Evolutionary conservation across 2,888 invertebrate genomes (phyloP).

Genomic region (Drosophila helvetica): DNA sequence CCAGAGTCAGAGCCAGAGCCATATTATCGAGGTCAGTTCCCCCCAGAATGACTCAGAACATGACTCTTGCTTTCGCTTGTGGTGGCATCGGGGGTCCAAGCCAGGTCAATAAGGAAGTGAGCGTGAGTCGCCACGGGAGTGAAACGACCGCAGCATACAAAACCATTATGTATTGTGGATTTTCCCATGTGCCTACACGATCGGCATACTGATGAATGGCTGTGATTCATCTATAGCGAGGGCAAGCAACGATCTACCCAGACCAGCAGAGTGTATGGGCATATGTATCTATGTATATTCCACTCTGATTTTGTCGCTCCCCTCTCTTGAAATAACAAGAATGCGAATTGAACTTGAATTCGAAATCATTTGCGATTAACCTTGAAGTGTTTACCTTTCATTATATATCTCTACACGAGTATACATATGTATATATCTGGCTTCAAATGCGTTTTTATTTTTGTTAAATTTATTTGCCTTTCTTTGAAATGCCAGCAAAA

Average conservation of each 20-base stretch:
- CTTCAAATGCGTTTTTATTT: slow-evolving; percentile 19
- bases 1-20: neutral
- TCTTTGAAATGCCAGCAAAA: slow-evolving; percentile 50
- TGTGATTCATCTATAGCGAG: slow-evolving; percentile 18
- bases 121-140: slow-evolving; percentile 10
- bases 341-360: slow-evolving; percentile 75
- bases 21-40: slow-evolving; percentile 49
- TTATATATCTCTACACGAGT: slow-evolving; percentile 3
- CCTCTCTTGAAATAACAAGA: slow-evolving; percentile 44
- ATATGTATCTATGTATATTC: slow-evolving; percentile 1
- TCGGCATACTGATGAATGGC: slow-evolving; percentile 18
- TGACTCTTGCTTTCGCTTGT: slow-evolving; percentile 40
- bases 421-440: slow-evolving; percentile 23
- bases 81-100: neutral
- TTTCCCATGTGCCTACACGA: slow-evolving; percentile 35
- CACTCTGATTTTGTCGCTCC: neutral
- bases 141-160: slow-evolving; percentile 22
- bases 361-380: slow-evolving; percentile 47
- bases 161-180: slow-evolving; percentile 4
- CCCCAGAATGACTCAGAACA: slow-evolving; percentile 35
- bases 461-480: slow-evolving; percentile 45
- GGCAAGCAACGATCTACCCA: neutral
- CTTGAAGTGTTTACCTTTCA: slow-evolving; percentile 48
- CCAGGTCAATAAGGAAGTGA: slow-evolving; percentile 40
- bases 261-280: neutral